phyloP scores from a whole-genome alignment of 35 echinoderm and acorn worm species.

The Nesometra sesokonis region DNA sequence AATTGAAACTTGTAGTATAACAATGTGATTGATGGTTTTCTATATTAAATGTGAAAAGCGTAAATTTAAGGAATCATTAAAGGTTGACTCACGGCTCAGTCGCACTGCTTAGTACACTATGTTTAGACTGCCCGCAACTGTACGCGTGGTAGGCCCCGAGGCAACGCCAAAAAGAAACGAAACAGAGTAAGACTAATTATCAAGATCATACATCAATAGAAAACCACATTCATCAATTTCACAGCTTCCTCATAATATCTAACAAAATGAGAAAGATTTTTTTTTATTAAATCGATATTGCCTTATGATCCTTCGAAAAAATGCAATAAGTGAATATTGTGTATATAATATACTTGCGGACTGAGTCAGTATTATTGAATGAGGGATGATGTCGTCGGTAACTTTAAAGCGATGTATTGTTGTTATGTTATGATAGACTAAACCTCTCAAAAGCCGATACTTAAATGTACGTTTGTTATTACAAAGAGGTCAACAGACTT shows the following conservation, averaged over 20 bases:
- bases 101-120: not conserved
- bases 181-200: not conserved
- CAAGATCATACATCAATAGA: not conserved
- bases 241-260: not conserved
- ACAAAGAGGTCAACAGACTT: not conserved
- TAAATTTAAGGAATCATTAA: not conserved
- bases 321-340: no score
- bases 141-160: not conserved
- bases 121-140: not conserved
- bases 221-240: not conserved
- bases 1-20: not conserved
- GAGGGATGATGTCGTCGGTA: not conserved
- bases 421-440: not conserved
- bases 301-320: not conserved
- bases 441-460: not conserved
- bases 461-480: not conserved
- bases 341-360: no score
- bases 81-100: not conserved
- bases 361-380: not conserved
- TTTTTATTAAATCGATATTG: not conserved
- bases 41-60: not conserved
- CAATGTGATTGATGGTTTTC: not conserved
- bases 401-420: not conserved
- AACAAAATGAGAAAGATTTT: not conserved
- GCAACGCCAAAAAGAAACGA: not conserved